phyloP scores from a whole-genome alignment of 2,113 vertebrate species.

The Synodontis membranacea region DNA sequence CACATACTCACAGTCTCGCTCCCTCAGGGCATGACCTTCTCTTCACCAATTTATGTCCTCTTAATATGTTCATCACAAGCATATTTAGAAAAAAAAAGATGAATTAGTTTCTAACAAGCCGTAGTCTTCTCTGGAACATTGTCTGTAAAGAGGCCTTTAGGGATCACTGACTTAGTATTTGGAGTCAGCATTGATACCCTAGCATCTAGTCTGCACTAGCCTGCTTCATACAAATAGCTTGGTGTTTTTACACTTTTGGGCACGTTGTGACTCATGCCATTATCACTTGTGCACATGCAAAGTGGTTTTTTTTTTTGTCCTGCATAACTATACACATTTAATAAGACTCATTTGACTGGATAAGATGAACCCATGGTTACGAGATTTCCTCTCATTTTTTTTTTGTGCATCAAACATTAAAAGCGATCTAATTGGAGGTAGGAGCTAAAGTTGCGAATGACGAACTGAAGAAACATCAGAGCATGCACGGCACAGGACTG shows the following conservation, averaged over 20 bases:
- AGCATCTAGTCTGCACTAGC: background rate
- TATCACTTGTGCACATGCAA: background rate
- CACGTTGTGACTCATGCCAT: background rate
- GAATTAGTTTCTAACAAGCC: constrained; percentile 23
- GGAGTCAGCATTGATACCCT: background rate
- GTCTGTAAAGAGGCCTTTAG: background rate
- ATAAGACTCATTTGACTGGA: no score
- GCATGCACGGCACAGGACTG: no score
- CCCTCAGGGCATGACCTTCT: constrained; percentile 26
- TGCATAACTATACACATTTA: no score
- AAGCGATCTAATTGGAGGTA: background rate
- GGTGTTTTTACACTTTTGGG: background rate
- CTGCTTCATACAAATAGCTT: background rate
- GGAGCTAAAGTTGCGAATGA: no score
- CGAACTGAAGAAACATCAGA: no score
- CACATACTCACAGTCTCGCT: constrained; percentile 1
- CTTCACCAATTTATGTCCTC: constrained; percentile 28
- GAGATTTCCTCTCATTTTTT: background rate
- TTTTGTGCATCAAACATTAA: background rate
- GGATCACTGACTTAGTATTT: background rate
- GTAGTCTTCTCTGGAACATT: background rate
- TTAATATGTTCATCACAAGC: constrained; percentile 47
- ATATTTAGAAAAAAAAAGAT: constrained; percentile 29
- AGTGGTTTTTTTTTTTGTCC: no score
- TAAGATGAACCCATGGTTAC: background rate